Conservation (phyloP, 2,113 vertebrate species). For the Manacus vitellinus region DNA sequence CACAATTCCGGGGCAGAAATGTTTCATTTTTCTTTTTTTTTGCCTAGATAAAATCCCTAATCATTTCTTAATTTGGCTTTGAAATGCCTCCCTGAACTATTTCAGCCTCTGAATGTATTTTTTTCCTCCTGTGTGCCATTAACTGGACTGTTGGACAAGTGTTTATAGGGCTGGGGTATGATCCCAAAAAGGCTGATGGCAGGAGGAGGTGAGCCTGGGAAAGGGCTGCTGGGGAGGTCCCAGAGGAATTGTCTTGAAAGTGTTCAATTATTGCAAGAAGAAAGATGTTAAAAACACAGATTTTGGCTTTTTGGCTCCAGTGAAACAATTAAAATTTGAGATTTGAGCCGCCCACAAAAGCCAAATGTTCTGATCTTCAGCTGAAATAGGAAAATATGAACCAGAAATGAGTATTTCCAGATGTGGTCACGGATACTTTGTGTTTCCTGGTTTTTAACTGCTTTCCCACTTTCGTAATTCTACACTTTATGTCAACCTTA, state of each 20-base stretch:
- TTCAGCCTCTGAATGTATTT: neutral
- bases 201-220: constrained; percentile 4
- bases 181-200: neutral
- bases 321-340: constrained; percentile 7
- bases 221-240: neutral
- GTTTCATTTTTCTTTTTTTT: neutral
- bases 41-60: neutral
- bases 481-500: constrained; percentile 42
- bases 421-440: constrained; percentile 35
- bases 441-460: constrained; percentile 11
- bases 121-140: neutral
- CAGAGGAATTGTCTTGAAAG: neutral
- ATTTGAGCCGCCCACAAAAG: constrained; percentile 42
- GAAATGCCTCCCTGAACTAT: neutral
- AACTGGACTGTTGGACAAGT: neutral
- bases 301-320: constrained; percentile 11
- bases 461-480: constrained; percentile 1
- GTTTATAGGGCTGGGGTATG: neutral
- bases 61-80: neutral
- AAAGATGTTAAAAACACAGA: neutral
- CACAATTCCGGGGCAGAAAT: neutral
- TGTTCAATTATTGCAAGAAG: constrained; percentile 30
- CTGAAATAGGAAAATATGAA: constrained; percentile 59
- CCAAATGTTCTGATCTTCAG: constrained; percentile 37
- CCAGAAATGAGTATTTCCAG: constrained; percentile 53